Conservation (phyloP, 2,113 vertebrate genomes). For the Cheirogaleus medius region DNA sequence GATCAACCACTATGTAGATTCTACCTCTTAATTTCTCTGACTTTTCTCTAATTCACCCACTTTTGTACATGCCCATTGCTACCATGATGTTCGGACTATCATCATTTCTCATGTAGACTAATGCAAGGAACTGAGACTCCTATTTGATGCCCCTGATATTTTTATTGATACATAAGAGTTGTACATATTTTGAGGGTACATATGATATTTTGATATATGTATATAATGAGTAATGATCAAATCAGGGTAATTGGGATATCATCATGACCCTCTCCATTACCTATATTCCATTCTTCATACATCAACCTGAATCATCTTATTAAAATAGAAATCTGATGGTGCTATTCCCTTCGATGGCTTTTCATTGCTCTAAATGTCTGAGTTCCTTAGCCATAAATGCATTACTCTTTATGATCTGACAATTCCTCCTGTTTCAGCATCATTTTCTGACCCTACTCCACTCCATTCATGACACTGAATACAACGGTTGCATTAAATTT, state of each 20-base stretch:
- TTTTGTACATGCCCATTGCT: rapidly evolving
- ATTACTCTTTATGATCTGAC: background rate
- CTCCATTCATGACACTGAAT: background rate
- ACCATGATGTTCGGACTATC: background rate
- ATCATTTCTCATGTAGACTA: background rate
- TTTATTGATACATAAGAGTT: background rate
- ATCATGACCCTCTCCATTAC: background rate
- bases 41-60: background rate
- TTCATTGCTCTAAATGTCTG: background rate
- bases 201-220: background rate
- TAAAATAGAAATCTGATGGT: background rate
- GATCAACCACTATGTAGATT: background rate
- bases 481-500: background rate
- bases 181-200: background rate
- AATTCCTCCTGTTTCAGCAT: background rate
- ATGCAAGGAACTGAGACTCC: background rate
- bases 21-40: background rate
- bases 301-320: background rate
- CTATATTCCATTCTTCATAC: background rate
- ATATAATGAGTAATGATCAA: background rate
- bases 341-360: background rate
- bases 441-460: background rate
- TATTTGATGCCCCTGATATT: background rate
- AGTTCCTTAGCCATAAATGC: background rate
- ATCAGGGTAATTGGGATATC: background rate